Evolutionary conservation across 2,113 vertebrate species (phyloP).

Genomic region (Leptocoma aspasia): DNA sequence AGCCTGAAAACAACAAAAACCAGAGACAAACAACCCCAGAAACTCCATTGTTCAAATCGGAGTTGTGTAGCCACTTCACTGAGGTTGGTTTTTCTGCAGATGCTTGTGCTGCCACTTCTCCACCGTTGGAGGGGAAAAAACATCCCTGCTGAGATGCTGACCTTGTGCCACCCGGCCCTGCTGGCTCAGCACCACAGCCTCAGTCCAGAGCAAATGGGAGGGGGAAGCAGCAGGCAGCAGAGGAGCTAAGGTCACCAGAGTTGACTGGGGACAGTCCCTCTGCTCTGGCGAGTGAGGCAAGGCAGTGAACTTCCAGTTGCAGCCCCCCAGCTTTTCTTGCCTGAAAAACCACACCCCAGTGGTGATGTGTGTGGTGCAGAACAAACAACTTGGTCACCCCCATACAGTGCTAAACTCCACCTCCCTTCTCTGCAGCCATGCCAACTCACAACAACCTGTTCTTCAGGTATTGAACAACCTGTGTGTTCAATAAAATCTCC

Average conservation of each 20-base stretch:
- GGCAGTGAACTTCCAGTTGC: not conserved
- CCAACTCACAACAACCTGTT: not conserved
- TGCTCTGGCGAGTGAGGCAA: not conserved
- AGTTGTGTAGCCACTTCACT: not conserved
- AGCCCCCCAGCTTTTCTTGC: not conserved
- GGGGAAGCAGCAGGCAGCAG: not conserved
- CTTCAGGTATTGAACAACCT: not conserved
- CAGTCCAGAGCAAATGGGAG: not conserved
- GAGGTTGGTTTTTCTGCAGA: not conserved
- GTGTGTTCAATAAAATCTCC: not conserved
- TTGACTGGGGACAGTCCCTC: no score
- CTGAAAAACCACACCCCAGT: not conserved
- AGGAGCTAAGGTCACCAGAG: not conserved
- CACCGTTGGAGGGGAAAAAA: fast-evolving
- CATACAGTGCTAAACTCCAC: not conserved
- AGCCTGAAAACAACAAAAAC: not conserved
- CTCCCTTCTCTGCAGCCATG: not conserved
- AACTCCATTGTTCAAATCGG: not conserved
- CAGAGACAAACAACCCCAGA: not conserved
- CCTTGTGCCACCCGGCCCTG: not conserved
- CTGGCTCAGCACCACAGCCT: not conserved
- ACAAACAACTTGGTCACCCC: not conserved
- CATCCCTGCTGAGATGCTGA: not conserved
- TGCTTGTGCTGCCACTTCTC: not conserved
- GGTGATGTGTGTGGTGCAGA: not conserved